Percentiles rank a stretch among this genome's conserved stretches.
These are phyloP conservation scores for Phrixothrix hirtus DNA, from an alignment of 2,888 invertebrate genomes.

Conservation along the genomic window DNA sequence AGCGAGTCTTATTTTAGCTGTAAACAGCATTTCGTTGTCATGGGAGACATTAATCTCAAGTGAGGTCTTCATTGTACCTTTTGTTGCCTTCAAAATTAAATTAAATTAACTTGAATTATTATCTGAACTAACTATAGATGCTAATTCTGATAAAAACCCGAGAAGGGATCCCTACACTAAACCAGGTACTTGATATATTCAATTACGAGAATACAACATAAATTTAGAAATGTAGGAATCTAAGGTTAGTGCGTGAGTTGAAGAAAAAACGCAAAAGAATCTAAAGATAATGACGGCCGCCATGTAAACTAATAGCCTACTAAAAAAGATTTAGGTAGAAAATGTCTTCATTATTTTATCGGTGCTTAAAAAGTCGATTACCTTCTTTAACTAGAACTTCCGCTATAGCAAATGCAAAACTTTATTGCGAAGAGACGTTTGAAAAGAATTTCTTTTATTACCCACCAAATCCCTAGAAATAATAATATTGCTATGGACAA, in stretches of 20 bases:
- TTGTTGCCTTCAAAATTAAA: conserved; percentile 37
- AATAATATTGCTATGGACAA: conserved; percentile 5
- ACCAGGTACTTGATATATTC: conserved; percentile 19
- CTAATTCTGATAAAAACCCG: conserved; percentile 17
- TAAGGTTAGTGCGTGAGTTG: background rate
- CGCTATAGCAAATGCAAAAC: conserved; percentile 4
- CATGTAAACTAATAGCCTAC: conserved; percentile 20
- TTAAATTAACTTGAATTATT: conserved; percentile 36
- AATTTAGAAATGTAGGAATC: conserved; percentile 5
- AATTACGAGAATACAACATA: conserved; percentile 12
- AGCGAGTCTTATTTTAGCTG: conserved; percentile 27
- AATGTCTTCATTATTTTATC: conserved; percentile 22
- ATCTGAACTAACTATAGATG: conserved; percentile 21
- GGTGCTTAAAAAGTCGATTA: conserved; percentile 17
- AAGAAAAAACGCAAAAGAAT: conserved; percentile 18
- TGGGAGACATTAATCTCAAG: conserved; percentile 34
- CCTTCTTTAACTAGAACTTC: conserved; percentile 3
- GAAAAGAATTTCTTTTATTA: conserved; percentile 3
- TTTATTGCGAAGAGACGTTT: conserved; percentile 4
- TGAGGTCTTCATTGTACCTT: conserved; percentile 36
- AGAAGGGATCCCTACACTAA: conserved; percentile 1
- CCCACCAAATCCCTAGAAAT: conserved; percentile 1
- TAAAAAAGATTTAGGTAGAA: conserved; percentile 24
- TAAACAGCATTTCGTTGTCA: conserved; percentile 26
- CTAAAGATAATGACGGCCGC: conserved; percentile 13